Evolutionary conservation across 2,797 vertebrate species (phyloP).

Genomic region (Pipistrellus nathusii): DNA sequence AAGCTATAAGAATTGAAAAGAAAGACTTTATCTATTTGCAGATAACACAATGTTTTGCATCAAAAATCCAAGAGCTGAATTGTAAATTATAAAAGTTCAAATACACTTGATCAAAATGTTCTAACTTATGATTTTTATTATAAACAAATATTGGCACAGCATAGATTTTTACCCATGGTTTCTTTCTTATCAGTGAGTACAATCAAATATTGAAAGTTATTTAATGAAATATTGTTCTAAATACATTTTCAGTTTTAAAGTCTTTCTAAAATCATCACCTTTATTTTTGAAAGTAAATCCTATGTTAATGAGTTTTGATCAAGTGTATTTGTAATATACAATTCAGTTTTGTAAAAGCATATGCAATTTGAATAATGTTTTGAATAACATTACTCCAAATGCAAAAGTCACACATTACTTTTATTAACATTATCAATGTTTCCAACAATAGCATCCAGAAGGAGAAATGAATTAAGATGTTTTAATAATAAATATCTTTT

Average conservation of each 20-base stretch:
- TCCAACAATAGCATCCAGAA: background rate
- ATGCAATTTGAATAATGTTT: slow-evolving; percentile 35
- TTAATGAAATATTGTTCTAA: slow-evolving; percentile 10
- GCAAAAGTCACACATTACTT: background rate
- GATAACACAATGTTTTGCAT: background rate
- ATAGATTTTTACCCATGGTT: background rate
- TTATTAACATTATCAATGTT: background rate
- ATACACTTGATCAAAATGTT: no score
- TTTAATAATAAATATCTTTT: background rate
- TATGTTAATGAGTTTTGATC: background rate
- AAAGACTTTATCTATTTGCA: background rate
- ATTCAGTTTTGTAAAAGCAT: background rate
- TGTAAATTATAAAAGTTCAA: no score
- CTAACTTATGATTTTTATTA: background rate
- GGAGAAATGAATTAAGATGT: background rate
- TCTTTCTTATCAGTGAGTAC: background rate
- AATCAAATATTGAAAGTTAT: background rate
- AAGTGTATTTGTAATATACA: background rate
- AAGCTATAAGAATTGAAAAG: background rate
- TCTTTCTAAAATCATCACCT: background rate
- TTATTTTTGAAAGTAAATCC: background rate
- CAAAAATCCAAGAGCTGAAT: background rate
- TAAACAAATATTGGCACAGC: background rate
- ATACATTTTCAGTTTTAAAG: background rate
- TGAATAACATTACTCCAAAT: background rate